Percentiles rank a stretch among this genome's conserved stretches.
phyloP scores from a whole-genome alignment of 1,140 invertebrate species.

The Orchesella cincta region DNA sequence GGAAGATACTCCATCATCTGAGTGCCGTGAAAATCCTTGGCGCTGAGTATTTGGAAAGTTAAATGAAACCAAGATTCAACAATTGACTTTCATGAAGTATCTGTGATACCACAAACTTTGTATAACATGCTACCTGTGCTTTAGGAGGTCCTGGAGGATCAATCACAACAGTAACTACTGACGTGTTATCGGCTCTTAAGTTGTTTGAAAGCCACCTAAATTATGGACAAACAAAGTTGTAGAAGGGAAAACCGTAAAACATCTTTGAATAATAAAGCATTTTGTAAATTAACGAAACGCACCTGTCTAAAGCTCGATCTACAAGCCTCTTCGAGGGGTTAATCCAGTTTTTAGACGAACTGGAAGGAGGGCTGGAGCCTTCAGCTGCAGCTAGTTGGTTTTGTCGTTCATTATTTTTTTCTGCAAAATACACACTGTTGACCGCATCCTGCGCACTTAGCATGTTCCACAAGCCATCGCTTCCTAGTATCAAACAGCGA shows the following conservation, averaged over 20 bases:
- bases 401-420: slow-evolving; percentile 74
- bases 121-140: slow-evolving; percentile 49
- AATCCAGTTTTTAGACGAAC: slow-evolving; percentile 62
- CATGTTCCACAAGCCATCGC: slow-evolving; percentile 97
- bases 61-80: too few species aligned
- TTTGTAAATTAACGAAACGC: slow-evolving; percentile 35
- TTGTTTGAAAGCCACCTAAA: slow-evolving; percentile 69
- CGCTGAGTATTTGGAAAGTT: too few species aligned
- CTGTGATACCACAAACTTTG: neutral
- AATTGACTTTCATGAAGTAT: slow-evolving; percentile 32
- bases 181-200: slow-evolving; percentile 92
- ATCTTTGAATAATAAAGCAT: slow-evolving; percentile 1
- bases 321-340: slow-evolving; percentile 91
- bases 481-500: slow-evolving; percentile 90
- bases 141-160: slow-evolving; percentile 84
- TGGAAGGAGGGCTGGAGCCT: slow-evolving; percentile 11
- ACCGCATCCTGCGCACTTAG: slow-evolving; percentile 81
- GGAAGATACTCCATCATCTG: too few species aligned
- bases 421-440: slow-evolving; percentile 76
- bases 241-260: neutral
- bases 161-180: slow-evolving; percentile 87
- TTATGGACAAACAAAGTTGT: slow-evolving; percentile 52
- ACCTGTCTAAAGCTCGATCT: slow-evolving; percentile 72
- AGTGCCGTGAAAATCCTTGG: too few species aligned
- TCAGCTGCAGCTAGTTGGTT: slow-evolving; percentile 45